Evolutionary conservation across 1,140 invertebrate genomes (phyloP), one percentile per base, ranked within the genome.

Genomic region (Thaumatotibia leucotreta): DNA sequence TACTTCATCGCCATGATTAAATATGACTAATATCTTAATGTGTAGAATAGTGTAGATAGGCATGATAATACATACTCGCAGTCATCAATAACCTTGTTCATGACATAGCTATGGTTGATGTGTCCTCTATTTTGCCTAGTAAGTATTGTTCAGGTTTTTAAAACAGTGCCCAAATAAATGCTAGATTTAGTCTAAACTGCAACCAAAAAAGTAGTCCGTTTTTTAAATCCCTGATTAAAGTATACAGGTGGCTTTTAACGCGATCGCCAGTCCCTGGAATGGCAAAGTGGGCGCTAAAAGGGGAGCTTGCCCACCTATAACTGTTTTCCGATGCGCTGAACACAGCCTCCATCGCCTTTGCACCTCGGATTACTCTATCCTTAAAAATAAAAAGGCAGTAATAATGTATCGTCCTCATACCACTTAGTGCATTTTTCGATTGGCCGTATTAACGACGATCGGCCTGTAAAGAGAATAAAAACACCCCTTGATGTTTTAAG

Each of bases 291-390:
- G 65, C 66, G 71, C 70, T 65, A 69, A 80, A 71, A 75, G 70
- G 66, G 65, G 70, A 67, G 68, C 66, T 65, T 63, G 68, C 68
- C 63, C 66, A 63, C 70, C 67, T 74, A 76, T 79, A 81, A 81
- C 79, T 72, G 78, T 79, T 82, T 79, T 77, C 73, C 77, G 66
- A 75, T 80, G 77, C 69, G 67, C 75, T 80, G 77, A 77, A 69
- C 80, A 76, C 70, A 62, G 68, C 72, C 69, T 71, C 73, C 72
- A 74, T 67, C 68, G 71, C 72, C 72, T 72, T 75, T 75, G 73
- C 76, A 80, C 75, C 76, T 76, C 74, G 77, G 75, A 76, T 83
- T 82, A 82, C 75, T 73, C 61, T 35, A 45, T 1, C 4, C 39
- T 45, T 8, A 8, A 45, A 45, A 20, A 45, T 45, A 45, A 45